Conservation (phyloP, 1,140 invertebrate genomes). For the Caenorhabditis tropicalis region DNA sequence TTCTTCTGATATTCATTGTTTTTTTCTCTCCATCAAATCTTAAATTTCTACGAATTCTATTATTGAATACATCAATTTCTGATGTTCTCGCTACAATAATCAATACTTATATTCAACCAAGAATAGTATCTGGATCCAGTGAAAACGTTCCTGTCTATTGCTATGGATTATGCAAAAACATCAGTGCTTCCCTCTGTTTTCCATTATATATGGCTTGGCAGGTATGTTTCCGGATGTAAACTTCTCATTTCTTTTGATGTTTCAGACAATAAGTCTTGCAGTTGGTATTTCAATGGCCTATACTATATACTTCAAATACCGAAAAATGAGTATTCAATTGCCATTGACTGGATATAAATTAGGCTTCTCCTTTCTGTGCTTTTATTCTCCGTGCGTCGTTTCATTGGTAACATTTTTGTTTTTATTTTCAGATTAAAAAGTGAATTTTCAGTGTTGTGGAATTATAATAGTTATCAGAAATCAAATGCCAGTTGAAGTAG, state of each 20-base stretch:
- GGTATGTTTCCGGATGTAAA: neutral
- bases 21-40: neutral
- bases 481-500: neutral
- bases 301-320: neutral
- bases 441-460: neutral
- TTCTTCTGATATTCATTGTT: neutral
- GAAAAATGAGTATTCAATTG: neutral
- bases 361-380: neutral
- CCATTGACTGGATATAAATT: neutral
- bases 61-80: neutral
- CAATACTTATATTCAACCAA: neutral
- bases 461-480: neutral
- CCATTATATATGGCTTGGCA: neutral
- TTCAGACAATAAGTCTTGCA: neutral
- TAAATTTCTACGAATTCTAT: neutral
- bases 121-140: neutral
- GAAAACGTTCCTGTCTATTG: neutral
- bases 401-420: neutral
- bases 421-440: too few relatives aligned
- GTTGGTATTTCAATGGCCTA: neutral
- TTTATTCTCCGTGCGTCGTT: neutral
- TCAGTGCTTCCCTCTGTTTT: neutral
- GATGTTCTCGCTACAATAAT: neutral
- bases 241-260: neutral
- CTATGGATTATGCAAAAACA: neutral